phyloP scores from a whole-genome alignment of 2,113 vertebrate species.

The Cromileptes altivelis region DNA sequence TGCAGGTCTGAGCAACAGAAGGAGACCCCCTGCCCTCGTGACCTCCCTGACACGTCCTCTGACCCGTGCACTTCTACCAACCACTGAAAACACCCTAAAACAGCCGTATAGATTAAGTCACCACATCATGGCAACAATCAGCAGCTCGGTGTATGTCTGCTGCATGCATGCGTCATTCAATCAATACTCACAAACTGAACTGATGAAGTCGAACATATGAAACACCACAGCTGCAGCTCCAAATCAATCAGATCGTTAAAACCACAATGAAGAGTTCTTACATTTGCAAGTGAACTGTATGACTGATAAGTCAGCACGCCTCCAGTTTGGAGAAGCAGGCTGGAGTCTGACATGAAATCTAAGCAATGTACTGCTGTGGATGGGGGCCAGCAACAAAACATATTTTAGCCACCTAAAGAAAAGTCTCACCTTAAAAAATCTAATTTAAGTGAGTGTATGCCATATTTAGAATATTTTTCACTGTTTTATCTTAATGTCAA shows the following conservation, averaged over 20 bases:
- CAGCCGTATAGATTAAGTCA: not conserved
- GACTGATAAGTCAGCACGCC: no score
- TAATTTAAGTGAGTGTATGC: no score
- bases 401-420: no score
- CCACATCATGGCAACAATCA: not conserved
- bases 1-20: constrained; percentile 21
- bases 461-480: no score
- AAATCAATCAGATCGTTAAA: not conserved
- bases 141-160: not conserved
- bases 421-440: no score
- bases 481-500: no score
- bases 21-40: constrained; percentile 34
- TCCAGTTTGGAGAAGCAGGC: no score
- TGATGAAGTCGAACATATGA: not conserved
- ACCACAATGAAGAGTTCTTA: not conserved
- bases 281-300: not conserved
- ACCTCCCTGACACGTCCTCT: constrained; percentile 27
- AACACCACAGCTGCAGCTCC: not conserved
- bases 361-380: no score
- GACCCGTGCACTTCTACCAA: constrained; percentile 24
- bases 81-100: not conserved
- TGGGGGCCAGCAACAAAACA: no score
- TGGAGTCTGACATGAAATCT: no score
- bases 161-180: not conserved
- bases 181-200: not conserved